These are phyloP conservation scores for Blennius ocellaris DNA, from an alignment of 2,113 vertebrate species.

Conservation along the genomic window DNA sequence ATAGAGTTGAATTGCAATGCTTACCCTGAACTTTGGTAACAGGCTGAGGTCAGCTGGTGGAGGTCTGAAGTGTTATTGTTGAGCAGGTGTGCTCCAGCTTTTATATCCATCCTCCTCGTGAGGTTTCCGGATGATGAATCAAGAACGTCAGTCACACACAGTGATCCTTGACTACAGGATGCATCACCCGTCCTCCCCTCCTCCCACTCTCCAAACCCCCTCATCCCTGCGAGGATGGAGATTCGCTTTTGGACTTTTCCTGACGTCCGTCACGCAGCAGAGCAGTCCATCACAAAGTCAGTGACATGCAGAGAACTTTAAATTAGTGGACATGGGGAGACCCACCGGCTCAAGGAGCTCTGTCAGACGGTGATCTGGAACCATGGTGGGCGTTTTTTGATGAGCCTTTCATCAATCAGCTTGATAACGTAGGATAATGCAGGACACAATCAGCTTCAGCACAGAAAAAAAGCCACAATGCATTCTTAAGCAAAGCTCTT, in stretches of 20 bases:
- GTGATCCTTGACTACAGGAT: constrained; percentile 57
- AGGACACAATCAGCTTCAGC: constrained; percentile 22
- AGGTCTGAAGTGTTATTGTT: constrained; percentile 53
- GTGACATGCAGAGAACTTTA: constrained; percentile 73
- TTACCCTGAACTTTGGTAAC: constrained; percentile 75
- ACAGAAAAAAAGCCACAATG: constrained; percentile 3
- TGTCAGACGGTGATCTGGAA: constrained; percentile 57
- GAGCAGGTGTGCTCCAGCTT: constrained; percentile 68
- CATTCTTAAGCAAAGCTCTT: constrained; percentile 7
- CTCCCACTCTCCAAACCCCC: constrained; percentile 46
- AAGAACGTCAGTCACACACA: constrained; percentile 67
- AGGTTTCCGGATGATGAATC: constrained; percentile 71
- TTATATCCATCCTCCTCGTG: constrained; percentile 61
- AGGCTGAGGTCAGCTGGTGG: constrained; percentile 60
- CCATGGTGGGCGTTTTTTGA: constrained; percentile 70
- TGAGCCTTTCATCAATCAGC: constrained; percentile 69
- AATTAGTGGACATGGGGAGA: constrained; percentile 70
- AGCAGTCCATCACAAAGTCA: constrained; percentile 79
- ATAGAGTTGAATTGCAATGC: background rate
- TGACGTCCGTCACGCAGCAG: constrained; percentile 77
- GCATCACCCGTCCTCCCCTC: constrained; percentile 39
- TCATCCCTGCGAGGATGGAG: constrained; percentile 42
- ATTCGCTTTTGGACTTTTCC: constrained; percentile 54
- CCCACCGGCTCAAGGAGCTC: constrained; percentile 53
- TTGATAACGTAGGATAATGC: constrained; percentile 35